Conservation (phyloP, 2,797 vertebrate species). For the Anniella stebbinsi region DNA sequence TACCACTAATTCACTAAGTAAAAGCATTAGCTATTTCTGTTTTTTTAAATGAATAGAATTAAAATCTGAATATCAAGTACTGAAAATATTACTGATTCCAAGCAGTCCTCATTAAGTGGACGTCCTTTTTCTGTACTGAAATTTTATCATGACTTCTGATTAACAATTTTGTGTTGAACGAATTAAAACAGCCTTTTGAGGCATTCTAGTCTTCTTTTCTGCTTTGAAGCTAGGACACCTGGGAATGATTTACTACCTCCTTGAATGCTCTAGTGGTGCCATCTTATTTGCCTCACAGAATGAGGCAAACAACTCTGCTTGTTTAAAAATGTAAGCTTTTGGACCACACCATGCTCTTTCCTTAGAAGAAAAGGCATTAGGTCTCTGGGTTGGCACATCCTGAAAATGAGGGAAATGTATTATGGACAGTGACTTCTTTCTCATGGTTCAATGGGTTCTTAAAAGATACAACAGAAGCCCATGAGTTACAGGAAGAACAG, state of each 20-base stretch:
- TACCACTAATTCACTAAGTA: neutral
- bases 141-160: neutral
- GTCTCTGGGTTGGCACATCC: neutral
- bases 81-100: neutral
- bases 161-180: neutral
- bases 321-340: slow-evolving; percentile 2
- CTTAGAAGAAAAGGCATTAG: neutral
- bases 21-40: neutral
- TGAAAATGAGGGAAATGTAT: neutral
- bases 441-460: neutral
- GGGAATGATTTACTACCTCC: slow-evolving; percentile 15
- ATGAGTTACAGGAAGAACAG: neutral
- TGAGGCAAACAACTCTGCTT: neutral
- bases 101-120: neutral
- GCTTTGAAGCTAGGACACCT: slow-evolving; percentile 16
- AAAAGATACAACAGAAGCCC: neutral
- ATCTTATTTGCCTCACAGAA: slow-evolving; percentile 2
- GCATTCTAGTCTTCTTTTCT: slow-evolving; percentile 21
- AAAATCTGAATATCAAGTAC: neutral
- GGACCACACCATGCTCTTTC: neutral
- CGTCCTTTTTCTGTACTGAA: neutral
- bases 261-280: neutral
- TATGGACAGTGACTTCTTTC: neutral
- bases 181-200: slow-evolving; percentile 18
- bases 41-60: neutral